Percentiles rank a stretch among this genome's conserved stretches.
phyloP scores from a whole-genome alignment of 2,888 invertebrate species.

The Philereme transversata region DNA sequence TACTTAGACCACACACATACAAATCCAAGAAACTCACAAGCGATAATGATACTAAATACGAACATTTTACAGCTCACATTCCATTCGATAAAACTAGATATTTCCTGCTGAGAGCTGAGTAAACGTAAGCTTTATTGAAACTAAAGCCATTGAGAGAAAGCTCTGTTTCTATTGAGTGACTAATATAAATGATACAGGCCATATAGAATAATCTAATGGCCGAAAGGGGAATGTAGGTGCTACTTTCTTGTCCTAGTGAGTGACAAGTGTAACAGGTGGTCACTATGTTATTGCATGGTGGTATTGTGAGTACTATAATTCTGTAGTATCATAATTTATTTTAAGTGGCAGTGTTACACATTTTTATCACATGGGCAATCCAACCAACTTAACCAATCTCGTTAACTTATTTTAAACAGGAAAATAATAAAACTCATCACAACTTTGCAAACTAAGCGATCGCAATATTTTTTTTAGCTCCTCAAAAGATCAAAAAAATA shows the following conservation, averaged over 20 bases:
- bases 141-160: constrained; percentile 14
- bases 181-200: constrained; percentile 3
- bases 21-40: constrained; percentile 1
- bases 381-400: background rate
- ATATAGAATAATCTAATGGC: constrained; percentile 54
- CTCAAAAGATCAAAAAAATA: background rate
- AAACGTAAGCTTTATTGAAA: constrained; percentile 6
- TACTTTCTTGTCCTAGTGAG: constrained; percentile 61
- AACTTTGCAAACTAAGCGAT: background rate
- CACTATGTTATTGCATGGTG: constrained; percentile 21
- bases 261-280: constrained; percentile 31
- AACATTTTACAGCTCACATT: background rate
- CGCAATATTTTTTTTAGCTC: background rate
- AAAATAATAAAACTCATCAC: background rate
- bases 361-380: background rate
- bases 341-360: background rate
- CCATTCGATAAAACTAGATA: background rate
- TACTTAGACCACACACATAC: constrained; percentile 1
- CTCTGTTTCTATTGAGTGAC: constrained; percentile 4
- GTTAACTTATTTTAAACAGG: background rate
- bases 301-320: constrained; percentile 1
- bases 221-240: constrained; percentile 62
- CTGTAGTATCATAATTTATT: background rate
- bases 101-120: background rate
- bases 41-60: constrained; percentile 5